Base-by-base conservation (phyloP, 53 echinoderm and acorn worm species). In the Paelopatides confundens region DNA sequence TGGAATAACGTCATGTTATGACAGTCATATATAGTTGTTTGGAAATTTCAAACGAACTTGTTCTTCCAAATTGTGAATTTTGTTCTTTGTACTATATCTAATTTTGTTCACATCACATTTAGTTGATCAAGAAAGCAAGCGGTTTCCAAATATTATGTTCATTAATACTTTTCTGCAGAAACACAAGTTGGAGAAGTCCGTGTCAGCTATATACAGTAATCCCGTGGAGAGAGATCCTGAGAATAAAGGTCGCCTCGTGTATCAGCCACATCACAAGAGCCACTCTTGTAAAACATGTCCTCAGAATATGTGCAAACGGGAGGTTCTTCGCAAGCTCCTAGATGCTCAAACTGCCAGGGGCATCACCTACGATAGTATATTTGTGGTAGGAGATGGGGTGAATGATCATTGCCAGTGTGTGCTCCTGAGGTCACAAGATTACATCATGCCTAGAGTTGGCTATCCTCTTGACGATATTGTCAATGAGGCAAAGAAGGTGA, bases 351-450 rank as follows among this genome's bases (percentile, higher is more conserved):
- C 32, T 46, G 53, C 43, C 18, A 79, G 14, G 33, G 79, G 79
- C 30, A 53, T 79, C 18, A 32, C 79, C 17, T 79, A 79, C 18
- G 51, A 53, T 18, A 79, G 54, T 30, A 53, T 79, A 33, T 79
- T 79, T 53, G 79, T 79, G 54, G 79, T 79, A 34, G 79, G 79
- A 33, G 79, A 79, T 17, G 79, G 79, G 21, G 79, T 8, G 31
- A 79, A 79, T 30, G 79, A 79, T 53, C 79, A 79, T 32, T 79
- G 79, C 14, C 79, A 79, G 49, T 52, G 51, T 30, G 52, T 52
- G 31, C 49, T 79, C 1, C 51, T 79, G 54, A 21, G 79, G 43
- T 79, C 79, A 33, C 51, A 79, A 33, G 79, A 79, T 54, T 79
- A 29, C 18, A 51, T 79, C 79, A 79, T 79, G 79, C 79, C 79